phyloP scores from a whole-genome alignment of 2,888 invertebrate genomes.

The Brenthis hecate region DNA sequence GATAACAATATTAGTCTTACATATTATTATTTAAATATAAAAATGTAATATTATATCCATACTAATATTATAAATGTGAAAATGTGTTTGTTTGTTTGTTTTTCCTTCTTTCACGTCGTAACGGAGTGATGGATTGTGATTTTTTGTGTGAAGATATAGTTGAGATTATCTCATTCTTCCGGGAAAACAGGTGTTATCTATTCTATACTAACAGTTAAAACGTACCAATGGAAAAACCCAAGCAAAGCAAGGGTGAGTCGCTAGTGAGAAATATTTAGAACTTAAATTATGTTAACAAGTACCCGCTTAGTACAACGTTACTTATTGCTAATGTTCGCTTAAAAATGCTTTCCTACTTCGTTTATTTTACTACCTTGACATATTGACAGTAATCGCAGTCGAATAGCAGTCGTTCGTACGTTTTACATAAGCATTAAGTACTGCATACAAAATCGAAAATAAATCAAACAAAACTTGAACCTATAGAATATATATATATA shows the following conservation, averaged over 20 bases:
- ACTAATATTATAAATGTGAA: too few relatives aligned
- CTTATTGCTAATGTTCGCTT: conserved; percentile 18
- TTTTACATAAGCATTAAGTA: conserved; percentile 19
- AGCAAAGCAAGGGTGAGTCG: too few relatives aligned
- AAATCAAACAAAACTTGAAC: background rate
- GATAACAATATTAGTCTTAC: background rate
- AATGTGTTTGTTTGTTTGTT: too few relatives aligned
- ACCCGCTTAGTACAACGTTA: background rate
- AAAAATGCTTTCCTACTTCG: conserved; percentile 17
- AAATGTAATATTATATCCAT: too few relatives aligned
- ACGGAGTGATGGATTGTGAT: too few relatives aligned
- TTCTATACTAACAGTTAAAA: too few relatives aligned
- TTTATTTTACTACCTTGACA: conserved; percentile 31
- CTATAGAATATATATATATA: background rate
- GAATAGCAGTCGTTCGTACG: conserved; percentile 27
- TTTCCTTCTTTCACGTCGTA: too few relatives aligned
- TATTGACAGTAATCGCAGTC: conserved; percentile 30
- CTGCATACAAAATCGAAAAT: conserved; percentile 6
- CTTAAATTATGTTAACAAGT: background rate
- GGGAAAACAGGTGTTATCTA: too few relatives aligned
- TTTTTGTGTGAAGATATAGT: too few relatives aligned
- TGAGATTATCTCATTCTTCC: too few relatives aligned
- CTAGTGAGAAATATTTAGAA: background rate
- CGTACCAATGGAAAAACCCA: too few relatives aligned
- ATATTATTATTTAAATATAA: too few relatives aligned